Conservation (phyloP, 2,888 invertebrate species). For the Uloborus plumipes region DNA sequence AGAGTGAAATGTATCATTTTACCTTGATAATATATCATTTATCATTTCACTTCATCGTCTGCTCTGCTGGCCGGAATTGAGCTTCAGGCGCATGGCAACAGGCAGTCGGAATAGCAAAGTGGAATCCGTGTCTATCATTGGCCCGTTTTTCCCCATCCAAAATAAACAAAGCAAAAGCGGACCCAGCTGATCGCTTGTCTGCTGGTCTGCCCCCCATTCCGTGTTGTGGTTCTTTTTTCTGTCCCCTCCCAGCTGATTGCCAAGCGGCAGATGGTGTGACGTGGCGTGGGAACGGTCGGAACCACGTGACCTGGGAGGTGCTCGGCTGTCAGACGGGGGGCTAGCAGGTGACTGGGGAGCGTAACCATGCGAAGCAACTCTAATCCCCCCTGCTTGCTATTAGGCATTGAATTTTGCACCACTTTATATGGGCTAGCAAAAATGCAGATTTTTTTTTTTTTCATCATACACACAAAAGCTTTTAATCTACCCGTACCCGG, state of each 20-base stretch:
- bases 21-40: no score
- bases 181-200: conserved; percentile 27
- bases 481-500: no score
- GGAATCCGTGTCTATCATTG: conserved; percentile 2
- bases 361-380: background rate
- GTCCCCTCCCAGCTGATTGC: conserved; percentile 42
- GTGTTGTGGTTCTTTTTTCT: conserved; percentile 23
- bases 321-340: conserved; percentile 7
- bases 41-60: no score
- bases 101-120: background rate
- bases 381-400: no score
- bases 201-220: conserved; percentile 8
- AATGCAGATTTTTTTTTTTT: no score
- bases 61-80: background rate
- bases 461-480: no score
- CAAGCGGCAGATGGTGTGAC: conserved; percentile 41
- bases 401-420: no score
- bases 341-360: conserved; percentile 37
- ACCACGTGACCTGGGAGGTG: conserved; percentile 32
- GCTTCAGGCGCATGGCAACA: conserved; percentile 15
- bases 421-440: no score
- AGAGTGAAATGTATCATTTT: no score
- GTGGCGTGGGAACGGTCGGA: conserved; percentile 31
- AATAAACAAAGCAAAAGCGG: background rate
- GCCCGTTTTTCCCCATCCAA: background rate